Base-by-base conservation (phyloP, 2,797 vertebrate species). In the Enteromius thamalakanensis region DNA sequence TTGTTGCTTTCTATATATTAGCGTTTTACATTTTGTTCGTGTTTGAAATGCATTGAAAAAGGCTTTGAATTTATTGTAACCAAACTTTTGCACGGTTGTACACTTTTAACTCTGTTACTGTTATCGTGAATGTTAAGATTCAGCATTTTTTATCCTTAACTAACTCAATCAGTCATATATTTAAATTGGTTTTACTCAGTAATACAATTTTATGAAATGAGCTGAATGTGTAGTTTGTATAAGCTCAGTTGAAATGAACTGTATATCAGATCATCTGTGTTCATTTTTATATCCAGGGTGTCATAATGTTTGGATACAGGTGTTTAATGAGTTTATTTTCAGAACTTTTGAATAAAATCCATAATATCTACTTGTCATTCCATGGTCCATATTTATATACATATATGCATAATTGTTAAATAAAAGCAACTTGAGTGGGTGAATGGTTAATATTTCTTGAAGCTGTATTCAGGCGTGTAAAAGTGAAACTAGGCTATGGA, bases 401-500 rank as follows among this genome's bases (percentile, higher is more conserved):
- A 26, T 42, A 11, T 32, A 12, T 6, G 23, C 49, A 67, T 47
- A 70, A 79, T 3, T 10, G 9, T 2, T 65, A 67, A 15, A 6
- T 0, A 47, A 67, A 53, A 53, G 5, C 19, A 29, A 12, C 2
- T 15, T n/a, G 5, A 37, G 40, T 7, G 26, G 58, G 21, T n/a
- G 19, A 47, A 58, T 58, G 32, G 64, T 87, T 84, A 49, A 84
- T 2, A 17, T 23, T n/a, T 72, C 81, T 81, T 69, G 69, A n/a
- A 32, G 70, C 81, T 74, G 53, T 42, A 15, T 40, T 47, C 76
- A 72, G 26, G 40, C 60, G 86, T 84, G 82, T 90, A 89, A 90
- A 89, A 90, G 23, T 87, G 87, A 90, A 91, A 90, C 90, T 91
- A 75, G 91, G 89, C 76, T 90, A 89, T 89, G 71, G 72, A 45